Conservation (phyloP, 2,797 vertebrate species). For the Pampus argenteus region DNA sequence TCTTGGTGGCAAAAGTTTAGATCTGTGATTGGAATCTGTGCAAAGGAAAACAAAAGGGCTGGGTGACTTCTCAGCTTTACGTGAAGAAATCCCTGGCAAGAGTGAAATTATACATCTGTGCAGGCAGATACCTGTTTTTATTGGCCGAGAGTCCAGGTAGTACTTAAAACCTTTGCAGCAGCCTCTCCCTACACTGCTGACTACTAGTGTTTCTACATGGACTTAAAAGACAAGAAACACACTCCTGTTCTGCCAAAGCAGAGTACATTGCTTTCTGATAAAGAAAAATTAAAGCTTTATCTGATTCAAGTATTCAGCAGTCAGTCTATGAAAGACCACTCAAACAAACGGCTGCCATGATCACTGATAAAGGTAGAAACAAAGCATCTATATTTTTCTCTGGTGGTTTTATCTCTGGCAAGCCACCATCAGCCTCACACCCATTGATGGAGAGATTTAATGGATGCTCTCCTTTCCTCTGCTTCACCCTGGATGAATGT, state of each 20-base stretch:
- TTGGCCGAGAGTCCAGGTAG: conserved; percentile 74
- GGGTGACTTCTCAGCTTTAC: conserved; percentile 61
- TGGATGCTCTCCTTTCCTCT: conserved; percentile 58
- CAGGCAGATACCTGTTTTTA: conserved; percentile 79
- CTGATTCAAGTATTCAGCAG: conserved; percentile 28
- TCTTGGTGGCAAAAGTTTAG: conserved; percentile 55
- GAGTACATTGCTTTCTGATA: conserved; percentile 42
- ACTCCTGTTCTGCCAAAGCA: conserved; percentile 30
- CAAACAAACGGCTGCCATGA: conserved; percentile 18
- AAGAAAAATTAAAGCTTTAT: conserved; percentile 30
- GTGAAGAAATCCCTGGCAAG: conserved; percentile 60
- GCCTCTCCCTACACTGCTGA: conserved; percentile 68
- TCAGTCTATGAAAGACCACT: conserved; percentile 21
- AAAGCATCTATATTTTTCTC: conserved; percentile 41
- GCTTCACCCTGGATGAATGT: conserved; percentile 72
- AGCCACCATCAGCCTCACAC: conserved; percentile 45
- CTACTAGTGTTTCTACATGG: conserved; percentile 60
- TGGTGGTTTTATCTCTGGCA: conserved; percentile 58
- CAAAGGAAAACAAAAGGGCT: conserved; percentile 53
- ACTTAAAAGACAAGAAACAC: conserved; percentile 53
- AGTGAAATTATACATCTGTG: conserved; percentile 75
- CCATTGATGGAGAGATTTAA: conserved; percentile 79
- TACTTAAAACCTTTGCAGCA: conserved; percentile 67
- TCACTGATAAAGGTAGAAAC: conserved; percentile 54
- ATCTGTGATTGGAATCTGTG: conserved; percentile 36